Percentiles rank a stretch among this genome's conserved stretches.
These are phyloP conservation scores for Rhabdomys pumilio DNA, from an alignment of 2,797 vertebrate species.

Conservation along the genomic window DNA sequence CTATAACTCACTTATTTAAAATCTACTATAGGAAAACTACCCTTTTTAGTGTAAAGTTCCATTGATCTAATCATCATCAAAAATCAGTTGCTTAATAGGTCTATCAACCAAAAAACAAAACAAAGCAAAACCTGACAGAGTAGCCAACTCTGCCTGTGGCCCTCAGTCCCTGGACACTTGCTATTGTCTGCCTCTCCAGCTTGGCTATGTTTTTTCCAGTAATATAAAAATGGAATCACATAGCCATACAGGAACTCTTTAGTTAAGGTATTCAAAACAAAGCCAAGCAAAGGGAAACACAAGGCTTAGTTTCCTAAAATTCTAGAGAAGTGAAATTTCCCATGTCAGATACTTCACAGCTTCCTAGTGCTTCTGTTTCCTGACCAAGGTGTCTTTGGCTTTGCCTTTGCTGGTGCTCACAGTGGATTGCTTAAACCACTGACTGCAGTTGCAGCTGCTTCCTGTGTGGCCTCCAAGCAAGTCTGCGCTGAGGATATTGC, in stretches of 20 bases:
- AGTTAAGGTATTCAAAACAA: slow-evolving; percentile 60
- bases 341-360: neutral
- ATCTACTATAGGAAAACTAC: neutral
- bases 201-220: slow-evolving; percentile 43
- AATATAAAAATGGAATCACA: neutral
- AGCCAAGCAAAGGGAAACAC: neutral
- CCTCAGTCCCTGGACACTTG: neutral
- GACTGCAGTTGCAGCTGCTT: slow-evolving; percentile 4
- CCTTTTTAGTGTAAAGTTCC: neutral
- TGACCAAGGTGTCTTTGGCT: slow-evolving; percentile 34
- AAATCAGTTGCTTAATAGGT: slow-evolving; percentile 11
- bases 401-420: neutral
- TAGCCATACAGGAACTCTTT: neutral
- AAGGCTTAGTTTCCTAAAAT: slow-evolving; percentile 12
- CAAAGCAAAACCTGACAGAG: neutral
- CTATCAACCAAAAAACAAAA: neutral
- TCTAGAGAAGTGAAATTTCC: slow-evolving; percentile 50
- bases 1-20: slow-evolving; percentile 15
- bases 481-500: neutral
- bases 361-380: slow-evolving; percentile 41
- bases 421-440: neutral
- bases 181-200: neutral
- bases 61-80: neutral
- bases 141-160: neutral
- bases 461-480: neutral